A percentile compares a stretch with the other conserved stretches of the same genome.
phyloP scores from a whole-genome alignment of 2,888 invertebrate genomes.

The Tuberolachnus salignus region DNA sequence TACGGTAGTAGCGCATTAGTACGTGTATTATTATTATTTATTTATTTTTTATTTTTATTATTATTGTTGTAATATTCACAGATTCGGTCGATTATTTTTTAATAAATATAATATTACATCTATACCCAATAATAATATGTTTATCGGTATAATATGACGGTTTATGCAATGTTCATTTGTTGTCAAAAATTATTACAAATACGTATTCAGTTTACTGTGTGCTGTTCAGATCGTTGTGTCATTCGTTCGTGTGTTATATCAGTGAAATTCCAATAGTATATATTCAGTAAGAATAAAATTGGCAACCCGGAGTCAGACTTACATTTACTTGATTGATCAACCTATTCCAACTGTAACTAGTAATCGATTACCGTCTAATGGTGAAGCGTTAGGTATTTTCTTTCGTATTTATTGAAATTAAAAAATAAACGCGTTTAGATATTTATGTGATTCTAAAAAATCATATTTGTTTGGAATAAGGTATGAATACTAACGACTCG shows the following conservation, averaged over 20 bases:
- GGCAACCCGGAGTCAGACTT: not conserved
- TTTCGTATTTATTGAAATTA: not conserved
- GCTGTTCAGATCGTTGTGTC: not conserved
- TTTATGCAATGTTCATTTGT: not conserved
- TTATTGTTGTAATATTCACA: too few relatives aligned
- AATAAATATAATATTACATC: conserved; percentile 2
- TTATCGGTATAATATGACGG: not conserved
- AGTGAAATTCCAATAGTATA: not conserved
- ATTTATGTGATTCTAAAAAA: not conserved
- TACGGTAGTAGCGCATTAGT: too few relatives aligned
- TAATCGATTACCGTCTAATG: too few relatives aligned
- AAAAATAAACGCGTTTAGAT: too few relatives aligned
- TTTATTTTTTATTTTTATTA: too few relatives aligned
- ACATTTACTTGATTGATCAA: not conserved
- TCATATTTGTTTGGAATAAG: not conserved
- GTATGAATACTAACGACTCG: not conserved
- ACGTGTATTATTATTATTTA: too few relatives aligned
- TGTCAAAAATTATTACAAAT: too few relatives aligned
- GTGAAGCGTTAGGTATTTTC: not conserved
- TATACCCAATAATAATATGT: not conserved
- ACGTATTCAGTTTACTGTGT: not conserved
- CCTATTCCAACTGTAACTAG: not conserved
- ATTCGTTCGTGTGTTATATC: not conserved
- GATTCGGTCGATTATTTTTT: too few relatives aligned
- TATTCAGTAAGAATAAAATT: not conserved